phyloP scores from a whole-genome alignment of 2,888 invertebrate genomes.

The Eristalis arbustorum region DNA sequence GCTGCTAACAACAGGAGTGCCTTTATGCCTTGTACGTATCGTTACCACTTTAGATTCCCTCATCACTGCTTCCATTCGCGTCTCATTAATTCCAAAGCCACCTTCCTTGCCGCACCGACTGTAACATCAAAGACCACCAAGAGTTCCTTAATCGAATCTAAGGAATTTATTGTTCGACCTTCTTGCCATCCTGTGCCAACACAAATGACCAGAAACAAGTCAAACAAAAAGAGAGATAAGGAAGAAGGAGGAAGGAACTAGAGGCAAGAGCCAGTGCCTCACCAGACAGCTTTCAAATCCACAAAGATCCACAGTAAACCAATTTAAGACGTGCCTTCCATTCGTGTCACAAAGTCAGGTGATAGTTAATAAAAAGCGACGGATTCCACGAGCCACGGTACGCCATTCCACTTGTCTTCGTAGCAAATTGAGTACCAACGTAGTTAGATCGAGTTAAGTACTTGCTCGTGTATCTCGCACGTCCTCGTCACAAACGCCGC shows the following conservation, averaged over 20 bases:
- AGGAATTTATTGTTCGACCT: constrained; percentile 15
- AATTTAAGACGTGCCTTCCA: constrained; percentile 40
- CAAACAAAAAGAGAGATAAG: background rate
- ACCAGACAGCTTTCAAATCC: constrained; percentile 11
- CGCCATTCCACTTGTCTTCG: background rate
- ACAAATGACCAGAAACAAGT: background rate
- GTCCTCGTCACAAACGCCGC: constrained; percentile 32
- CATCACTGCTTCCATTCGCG: too few species aligned
- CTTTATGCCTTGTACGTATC: too few species aligned
- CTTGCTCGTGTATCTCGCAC: constrained; percentile 46
- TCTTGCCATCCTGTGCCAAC: background rate
- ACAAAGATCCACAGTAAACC: constrained; percentile 56
- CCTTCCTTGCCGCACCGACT: background rate
- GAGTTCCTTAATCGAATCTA: constrained; percentile 22
- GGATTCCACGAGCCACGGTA: background rate
- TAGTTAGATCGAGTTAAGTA: constrained; percentile 64
- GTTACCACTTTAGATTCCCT: too few species aligned
- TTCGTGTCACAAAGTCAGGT: constrained; percentile 36
- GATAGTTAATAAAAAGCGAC: constrained; percentile 37
- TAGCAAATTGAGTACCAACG: constrained; percentile 61
- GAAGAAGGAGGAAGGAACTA: background rate
- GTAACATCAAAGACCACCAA: background rate
- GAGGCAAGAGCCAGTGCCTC: background rate
- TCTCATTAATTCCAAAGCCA: too few species aligned
- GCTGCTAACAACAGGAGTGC: too few species aligned